These are phyloP conservation scores for Diarsia dahlii DNA, from an alignment of 2,888 invertebrate species.

Conservation along the genomic window DNA sequence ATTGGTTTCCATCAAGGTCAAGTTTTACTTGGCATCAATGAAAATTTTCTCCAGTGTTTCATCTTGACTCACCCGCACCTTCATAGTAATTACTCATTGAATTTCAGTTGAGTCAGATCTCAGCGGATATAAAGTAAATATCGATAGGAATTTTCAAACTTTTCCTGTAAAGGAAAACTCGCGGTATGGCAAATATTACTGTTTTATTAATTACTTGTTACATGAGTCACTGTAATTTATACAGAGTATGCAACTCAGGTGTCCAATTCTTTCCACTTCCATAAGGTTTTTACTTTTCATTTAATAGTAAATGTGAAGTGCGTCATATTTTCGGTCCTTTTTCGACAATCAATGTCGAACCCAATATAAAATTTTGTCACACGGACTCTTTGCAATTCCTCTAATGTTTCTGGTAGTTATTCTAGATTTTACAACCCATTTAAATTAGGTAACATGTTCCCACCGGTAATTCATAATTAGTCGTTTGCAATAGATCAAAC, in stretches of 20 bases:
- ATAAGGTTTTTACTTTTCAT: constrained; percentile 16
- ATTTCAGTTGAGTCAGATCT: constrained; percentile 81
- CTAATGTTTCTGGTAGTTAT: neutral
- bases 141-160: constrained; percentile 33
- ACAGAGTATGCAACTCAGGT: neutral
- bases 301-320: constrained; percentile 13
- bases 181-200: constrained; percentile 2
- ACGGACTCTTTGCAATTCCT: neutral
- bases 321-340: constrained; percentile 12
- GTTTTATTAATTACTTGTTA: constrained; percentile 35
- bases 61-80: constrained; percentile 78
- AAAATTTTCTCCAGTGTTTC: constrained; percentile 76
- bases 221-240: constrained; percentile 32
- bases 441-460: neutral
- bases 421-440: neutral
- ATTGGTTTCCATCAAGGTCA: constrained; percentile 44
- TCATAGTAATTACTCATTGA: constrained; percentile 82
- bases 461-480: neutral
- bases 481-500: constrained; percentile 1
- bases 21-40: constrained; percentile 70
- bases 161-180: constrained; percentile 36
- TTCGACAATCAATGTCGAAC: neutral
- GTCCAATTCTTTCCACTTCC: constrained; percentile 20
- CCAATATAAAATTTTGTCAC: neutral
- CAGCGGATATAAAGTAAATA: constrained; percentile 34